Evolutionary conservation across 2,113 vertebrate genomes (phyloP), one percentile per base, ranked within the genome.

Genomic region (Lipophrys pholis): DNA sequence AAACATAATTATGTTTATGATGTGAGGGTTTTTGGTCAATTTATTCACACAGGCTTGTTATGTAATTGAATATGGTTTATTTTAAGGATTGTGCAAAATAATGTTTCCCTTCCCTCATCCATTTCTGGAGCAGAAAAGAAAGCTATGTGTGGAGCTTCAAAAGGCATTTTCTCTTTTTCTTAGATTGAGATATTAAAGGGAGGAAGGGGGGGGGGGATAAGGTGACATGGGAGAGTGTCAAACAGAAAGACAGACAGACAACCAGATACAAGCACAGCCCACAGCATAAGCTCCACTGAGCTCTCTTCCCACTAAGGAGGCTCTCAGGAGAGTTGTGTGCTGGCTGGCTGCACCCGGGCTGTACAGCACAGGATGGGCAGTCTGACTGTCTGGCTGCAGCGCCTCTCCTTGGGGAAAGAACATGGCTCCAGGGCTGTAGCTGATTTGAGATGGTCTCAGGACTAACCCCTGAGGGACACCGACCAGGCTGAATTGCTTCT

Each of bases 371-470:
- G 83, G 80, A 84, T 49, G 74, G 85, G 70, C 82, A 82, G 89
- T 57, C 90, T 82, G 88, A 71, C 89, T 89, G 87, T 87, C 90
- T 89, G 80, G 80, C 80, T 90, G 71, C 63, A 11, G 76, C 78
- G 65, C 61, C 72, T 40, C 69, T 86, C 88, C 89, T 91, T 83
- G 36, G 84, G 89, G 90, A 91, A 62, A 68, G 86, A 89, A 88
- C 86, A 88, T 87, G 90, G 87, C 90, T 91, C 86, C 73, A 73
- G 91, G 91, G 89, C 82, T 87, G 76, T 80, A 85, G 86, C 89
- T 85, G 83, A 86, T 81, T 85, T 86, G 86, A 90, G 86, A 85
- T 83, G 85, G 86, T 83, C 92, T 87, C 78, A 80, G 73, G 60
- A 90, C 83, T 66, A 87, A 85, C 69, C 88, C 87, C 85, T 65